These are phyloP conservation scores for Mormoops blainvillei DNA, from an alignment of 2,113 vertebrate species.

Conservation along the genomic window DNA sequence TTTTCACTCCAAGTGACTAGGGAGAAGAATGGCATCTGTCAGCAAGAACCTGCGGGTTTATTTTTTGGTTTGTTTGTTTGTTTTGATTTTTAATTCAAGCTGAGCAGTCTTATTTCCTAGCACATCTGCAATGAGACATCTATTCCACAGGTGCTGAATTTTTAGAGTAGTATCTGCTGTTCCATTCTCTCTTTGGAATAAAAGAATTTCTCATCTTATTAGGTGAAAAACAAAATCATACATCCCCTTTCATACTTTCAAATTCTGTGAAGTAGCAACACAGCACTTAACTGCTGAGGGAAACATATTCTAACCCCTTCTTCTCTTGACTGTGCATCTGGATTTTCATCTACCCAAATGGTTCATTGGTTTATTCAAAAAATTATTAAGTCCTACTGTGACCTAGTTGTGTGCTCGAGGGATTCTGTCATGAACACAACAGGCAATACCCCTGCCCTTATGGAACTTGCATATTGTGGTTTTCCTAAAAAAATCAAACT, in stretches of 20 bases:
- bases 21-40: background rate
- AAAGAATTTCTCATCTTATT: background rate
- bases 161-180: background rate
- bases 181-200: background rate
- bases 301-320: background rate
- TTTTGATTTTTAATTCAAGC: slow-evolving; percentile 19
- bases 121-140: background rate
- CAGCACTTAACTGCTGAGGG: background rate
- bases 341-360: background rate
- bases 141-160: background rate
- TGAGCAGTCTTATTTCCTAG: background rate
- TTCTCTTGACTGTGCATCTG: background rate
- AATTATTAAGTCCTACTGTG: too few species aligned
- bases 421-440: background rate
- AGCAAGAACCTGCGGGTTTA: background rate
- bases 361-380: background rate
- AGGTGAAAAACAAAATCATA: background rate
- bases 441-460: background rate
- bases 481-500: background rate
- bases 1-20: slow-evolving; percentile 45
- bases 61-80: slow-evolving; percentile 22
- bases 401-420: background rate
- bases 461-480: background rate
- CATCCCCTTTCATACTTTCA: background rate
- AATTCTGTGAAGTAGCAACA: background rate